A percentile compares a stretch with the other conserved stretches of the same genome.
Conservation (phyloP, 1,140 invertebrate genomes). For the Linepithema humile region DNA sequence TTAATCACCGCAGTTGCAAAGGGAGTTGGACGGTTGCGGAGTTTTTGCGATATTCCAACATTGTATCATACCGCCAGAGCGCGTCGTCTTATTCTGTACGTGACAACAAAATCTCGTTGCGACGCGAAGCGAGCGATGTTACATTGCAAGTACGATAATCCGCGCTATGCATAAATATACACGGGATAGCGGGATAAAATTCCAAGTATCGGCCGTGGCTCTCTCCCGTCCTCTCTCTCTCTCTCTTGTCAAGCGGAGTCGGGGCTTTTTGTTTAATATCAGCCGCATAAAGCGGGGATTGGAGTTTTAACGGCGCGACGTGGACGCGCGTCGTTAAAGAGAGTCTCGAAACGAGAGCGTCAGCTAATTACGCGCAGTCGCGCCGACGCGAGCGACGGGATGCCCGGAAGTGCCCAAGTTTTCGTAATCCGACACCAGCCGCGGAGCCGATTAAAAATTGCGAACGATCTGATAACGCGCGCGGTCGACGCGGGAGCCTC, state of each 20-base stretch:
- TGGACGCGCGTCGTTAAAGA: conserved; percentile 15
- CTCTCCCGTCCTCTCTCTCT: too few species aligned
- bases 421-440: background rate
- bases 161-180: background rate
- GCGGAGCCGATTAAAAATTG: background rate
- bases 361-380: conserved; percentile 12
- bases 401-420: background rate
- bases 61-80: background rate
- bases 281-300: background rate
- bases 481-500: background rate
- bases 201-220: background rate
- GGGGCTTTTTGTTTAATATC: conserved; percentile 18
- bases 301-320: conserved; percentile 2
- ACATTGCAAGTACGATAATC: conserved; percentile 5
- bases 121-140: background rate
- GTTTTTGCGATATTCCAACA: background rate
- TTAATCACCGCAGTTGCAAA: background rate
- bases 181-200: conserved; percentile 1
- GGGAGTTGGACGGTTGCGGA: background rate
- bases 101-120: background rate
- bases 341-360: background rate
- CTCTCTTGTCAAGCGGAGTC: background rate
- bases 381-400: background rate
- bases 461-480: conserved; percentile 25
- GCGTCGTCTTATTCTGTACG: background rate